phyloP scores from a whole-genome alignment of 2,888 invertebrate species.

The Microchrysa polita region DNA sequence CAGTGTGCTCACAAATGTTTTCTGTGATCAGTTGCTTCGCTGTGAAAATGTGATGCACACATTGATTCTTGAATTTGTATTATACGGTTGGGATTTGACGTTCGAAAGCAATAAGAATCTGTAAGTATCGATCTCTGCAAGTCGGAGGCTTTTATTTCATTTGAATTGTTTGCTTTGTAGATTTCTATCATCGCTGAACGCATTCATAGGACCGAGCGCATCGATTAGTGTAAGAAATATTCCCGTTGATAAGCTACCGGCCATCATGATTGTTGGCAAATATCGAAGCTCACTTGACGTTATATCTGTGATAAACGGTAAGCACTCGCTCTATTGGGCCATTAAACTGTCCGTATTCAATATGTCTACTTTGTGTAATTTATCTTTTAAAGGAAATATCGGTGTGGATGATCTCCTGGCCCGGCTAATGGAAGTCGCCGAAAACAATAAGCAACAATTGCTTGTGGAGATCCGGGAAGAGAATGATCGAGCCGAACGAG shows the following conservation, averaged over 20 bases:
- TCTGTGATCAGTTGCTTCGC: slow-evolving; percentile 94
- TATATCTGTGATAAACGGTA: slow-evolving; percentile 88
- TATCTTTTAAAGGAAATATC: slow-evolving; percentile 69
- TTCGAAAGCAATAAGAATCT: slow-evolving; percentile 84
- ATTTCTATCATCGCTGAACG: slow-evolving; percentile 78
- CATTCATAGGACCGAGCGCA: slow-evolving; percentile 82
- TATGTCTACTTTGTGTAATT: background rate
- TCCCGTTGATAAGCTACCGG: slow-evolving; percentile 86
- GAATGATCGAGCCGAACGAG: slow-evolving; percentile 87
- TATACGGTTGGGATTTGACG: slow-evolving; percentile 98
- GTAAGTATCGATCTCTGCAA: slow-evolving; percentile 65
- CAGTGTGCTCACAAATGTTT: slow-evolving; percentile 95
- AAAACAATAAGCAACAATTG: slow-evolving; percentile 82
- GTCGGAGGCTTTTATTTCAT: background rate
- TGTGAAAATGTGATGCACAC: slow-evolving; percentile 91
- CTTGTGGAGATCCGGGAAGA: slow-evolving; percentile 83
- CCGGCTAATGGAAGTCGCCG: slow-evolving; percentile 86
- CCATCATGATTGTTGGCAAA: slow-evolving; percentile 88
- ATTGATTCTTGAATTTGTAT: slow-evolving; percentile 87
- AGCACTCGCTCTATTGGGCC: slow-evolving; percentile 52
- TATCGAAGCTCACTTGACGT: slow-evolving; percentile 90
- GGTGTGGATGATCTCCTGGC: slow-evolving; percentile 90
- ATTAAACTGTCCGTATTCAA: background rate
- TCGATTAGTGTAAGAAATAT: slow-evolving; percentile 86
- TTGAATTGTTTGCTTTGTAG: slow-evolving; percentile 62